Base-by-base conservation (phyloP, 2,888 invertebrate species). In the Athetis lepigone region DNA sequence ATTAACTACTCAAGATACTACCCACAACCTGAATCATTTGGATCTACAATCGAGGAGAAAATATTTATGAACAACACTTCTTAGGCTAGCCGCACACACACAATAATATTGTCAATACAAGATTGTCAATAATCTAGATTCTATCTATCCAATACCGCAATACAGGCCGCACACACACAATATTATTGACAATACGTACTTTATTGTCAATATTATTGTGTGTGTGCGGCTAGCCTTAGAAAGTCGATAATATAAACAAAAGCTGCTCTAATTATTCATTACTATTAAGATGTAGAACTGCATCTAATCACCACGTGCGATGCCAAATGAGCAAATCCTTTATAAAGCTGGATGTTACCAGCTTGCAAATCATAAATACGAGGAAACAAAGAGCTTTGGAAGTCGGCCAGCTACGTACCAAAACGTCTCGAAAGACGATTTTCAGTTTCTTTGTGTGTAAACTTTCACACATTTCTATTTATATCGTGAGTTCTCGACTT, bases 331-430 rank as follows among this genome's bases (percentile, higher is more conserved):
- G 59, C 58, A 56, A 69, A 66, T 64, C 63, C 70, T 68, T 67
- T 67, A 71, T 84, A 86, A 33, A 29, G 0, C 9, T 1, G 8
- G 29, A 29, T 29, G n/a, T n/a, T 11, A 27, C 27, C 86, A 71
- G 78, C 75, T 70, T 55, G 66, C 85, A 88, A 90, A 88, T 90
- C 90, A 90, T 88, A 89, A 80, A 77, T 75, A 73, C 79, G 33
- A 57, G 83, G 85, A 83, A 91, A 92, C 92, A 93, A 93, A 93
- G 92, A 89, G 78, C 66, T 55, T 78, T 93, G 93, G 93, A 88
- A 52, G 29, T 4, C 13, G 33, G 91, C 93, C 93, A 92, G 88
- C 51, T 74, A 59, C 69, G 72, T 77, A 80, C 74, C 70, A 80
- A 81, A 77, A 77, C 78, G 80, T 79, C 75, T 71, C 63, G 79